Percentiles rank a stretch among this genome's conserved stretches.
Evolutionary conservation across 1,140 invertebrate species (phyloP).

Genomic region (Heliconius eleuchia): DNA sequence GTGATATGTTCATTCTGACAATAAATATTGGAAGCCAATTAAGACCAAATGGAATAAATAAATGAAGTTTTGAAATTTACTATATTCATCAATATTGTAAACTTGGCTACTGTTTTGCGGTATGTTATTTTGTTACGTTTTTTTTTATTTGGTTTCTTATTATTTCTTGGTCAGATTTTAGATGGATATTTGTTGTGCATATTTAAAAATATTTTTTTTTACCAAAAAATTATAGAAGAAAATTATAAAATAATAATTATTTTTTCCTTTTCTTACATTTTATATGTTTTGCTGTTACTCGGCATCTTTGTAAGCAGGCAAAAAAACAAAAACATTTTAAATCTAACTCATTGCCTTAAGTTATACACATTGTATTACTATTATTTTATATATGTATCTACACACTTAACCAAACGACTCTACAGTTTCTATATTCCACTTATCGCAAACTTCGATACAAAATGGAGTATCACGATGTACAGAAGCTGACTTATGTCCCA

Average conservation of each 20-base stretch:
- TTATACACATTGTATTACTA: no score
- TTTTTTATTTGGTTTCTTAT: conserved; percentile 4
- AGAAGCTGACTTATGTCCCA: conserved; percentile 75
- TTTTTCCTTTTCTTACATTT: no score
- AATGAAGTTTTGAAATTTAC: conserved; percentile 9
- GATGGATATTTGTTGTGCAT: neutral
- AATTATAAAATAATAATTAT: no score
- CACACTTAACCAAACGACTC: conserved; percentile 33
- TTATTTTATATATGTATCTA: no score
- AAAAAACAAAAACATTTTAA: no score
- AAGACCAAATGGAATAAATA: conserved; percentile 12
- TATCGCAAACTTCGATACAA: conserved; percentile 75
- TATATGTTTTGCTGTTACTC: no score
- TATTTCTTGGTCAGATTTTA: neutral
- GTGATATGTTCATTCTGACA: conserved; percentile 13
- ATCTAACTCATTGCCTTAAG: no score
- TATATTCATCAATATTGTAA: conserved; percentile 4
- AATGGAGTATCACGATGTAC: conserved; percentile 75
- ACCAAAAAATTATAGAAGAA: neutral
- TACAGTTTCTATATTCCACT: conserved; percentile 46
- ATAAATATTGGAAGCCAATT: conserved; percentile 14
- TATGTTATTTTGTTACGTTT: neutral
- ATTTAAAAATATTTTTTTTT: neutral
- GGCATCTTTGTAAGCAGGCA: no score
- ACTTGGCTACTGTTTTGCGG: conserved; percentile 8